Conservation (phyloP, 2,888 invertebrate genomes). For the Leptopterna dolabrata region DNA sequence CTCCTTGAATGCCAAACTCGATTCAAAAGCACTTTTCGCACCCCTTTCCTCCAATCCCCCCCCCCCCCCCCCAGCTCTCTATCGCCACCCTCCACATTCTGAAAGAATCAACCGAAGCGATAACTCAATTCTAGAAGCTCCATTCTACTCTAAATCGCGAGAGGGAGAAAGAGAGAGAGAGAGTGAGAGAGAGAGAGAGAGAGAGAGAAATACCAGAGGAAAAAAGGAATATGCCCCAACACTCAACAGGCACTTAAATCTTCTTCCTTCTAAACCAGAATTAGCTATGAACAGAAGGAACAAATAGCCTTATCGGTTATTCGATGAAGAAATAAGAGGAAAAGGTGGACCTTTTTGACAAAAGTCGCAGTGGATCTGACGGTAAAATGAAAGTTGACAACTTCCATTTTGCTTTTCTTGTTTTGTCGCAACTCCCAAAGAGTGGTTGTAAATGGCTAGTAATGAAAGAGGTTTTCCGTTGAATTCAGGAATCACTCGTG, state of each 20-base stretch:
- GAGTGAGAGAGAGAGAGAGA: background rate
- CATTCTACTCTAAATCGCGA: background rate
- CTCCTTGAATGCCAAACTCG: background rate
- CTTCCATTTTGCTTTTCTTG: background rate
- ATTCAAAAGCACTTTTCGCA: background rate
- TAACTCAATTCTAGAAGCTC: background rate
- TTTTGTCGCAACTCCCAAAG: background rate
- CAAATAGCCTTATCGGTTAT: background rate
- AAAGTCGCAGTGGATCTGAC: background rate
- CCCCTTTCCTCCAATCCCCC: too few relatives aligned
- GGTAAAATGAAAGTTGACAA: background rate
- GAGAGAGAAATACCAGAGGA: background rate
- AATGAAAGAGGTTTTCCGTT: background rate
- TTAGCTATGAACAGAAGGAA: background rate
- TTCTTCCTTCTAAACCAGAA: background rate
- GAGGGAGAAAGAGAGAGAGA: background rate
- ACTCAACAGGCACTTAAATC: background rate
- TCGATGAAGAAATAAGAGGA: background rate
- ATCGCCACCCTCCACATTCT: background rate
- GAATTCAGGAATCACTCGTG: background rate
- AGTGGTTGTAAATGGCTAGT: background rate
- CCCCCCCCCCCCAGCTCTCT: too few relatives aligned
- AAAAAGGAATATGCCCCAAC: background rate
- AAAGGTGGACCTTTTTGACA: background rate
- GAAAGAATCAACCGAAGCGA: slow-evolving; percentile 7